Base-by-base conservation (phyloP, 2,797 vertebrate species). In the Parambassis ranga region DNA sequence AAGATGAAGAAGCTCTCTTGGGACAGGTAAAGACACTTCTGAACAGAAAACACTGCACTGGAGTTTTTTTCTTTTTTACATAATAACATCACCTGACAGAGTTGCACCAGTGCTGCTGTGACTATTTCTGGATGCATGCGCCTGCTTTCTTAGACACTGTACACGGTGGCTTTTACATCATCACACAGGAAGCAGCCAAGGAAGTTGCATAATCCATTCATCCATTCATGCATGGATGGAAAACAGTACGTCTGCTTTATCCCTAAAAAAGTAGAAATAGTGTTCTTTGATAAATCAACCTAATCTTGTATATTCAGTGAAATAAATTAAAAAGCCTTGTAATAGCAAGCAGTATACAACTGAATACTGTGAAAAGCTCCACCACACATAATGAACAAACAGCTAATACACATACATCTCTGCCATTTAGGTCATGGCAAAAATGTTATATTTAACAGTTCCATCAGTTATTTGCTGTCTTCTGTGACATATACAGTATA, bases 81-180 rank as follows among this genome's bases (percentile, higher is more conserved):
- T 80, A 73, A 81, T 62, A 69, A 28, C 53, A 41, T 31, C 74
- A 79, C 64, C 74, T 81, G 76, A 77, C 61, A 64, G 61, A 72
- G 65, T 11, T 66, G 56, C 64, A 70, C 57, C 55, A 67, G 56
- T 36, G 63, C 65, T 41, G 58, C 64, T 62, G 65, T 10, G 50
- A 71, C 78, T 84, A 82, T 85, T 85, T 85, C 49, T 77, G 65
- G 75, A 82, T 48, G 42, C 62, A 59, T 30, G 52, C 8, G 13
- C 58, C 47, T 43, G 47, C 70, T 66, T 62, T 62, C 43, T 49
- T 76, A 65, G 77, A 78, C 57, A 71, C n/a, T n/a, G n/a, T n/a
- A 51, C 50, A 57, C 31, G 0, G 3, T 32, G 38, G 48, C 65
- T 64, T 49, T 56, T 73, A 84, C 43, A 68, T 82, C 71, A 39